phyloP scores from a whole-genome alignment of 2,113 vertebrate species.

The Chionis minor region DNA sequence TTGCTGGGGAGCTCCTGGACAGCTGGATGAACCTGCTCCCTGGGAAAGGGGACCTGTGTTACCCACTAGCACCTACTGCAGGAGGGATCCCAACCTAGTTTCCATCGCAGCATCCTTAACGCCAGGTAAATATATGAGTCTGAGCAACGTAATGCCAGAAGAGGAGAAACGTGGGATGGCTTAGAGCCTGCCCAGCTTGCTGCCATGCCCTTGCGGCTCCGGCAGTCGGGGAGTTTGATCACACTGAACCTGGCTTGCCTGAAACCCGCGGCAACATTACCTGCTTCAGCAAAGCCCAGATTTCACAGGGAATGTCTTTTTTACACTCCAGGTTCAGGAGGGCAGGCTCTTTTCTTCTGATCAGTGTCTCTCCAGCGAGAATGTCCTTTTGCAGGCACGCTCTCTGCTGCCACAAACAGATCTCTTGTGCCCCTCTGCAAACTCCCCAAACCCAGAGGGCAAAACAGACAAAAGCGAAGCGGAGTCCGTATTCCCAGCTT shows the following conservation, averaged over 20 bases:
- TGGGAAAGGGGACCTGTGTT: neutral
- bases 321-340: neutral
- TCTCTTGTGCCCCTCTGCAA: neutral
- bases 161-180: neutral
- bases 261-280: neutral
- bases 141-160: rapidly evolving
- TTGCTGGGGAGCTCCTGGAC: neutral
- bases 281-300: neutral
- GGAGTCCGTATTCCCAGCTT: neutral
- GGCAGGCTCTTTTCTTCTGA: neutral
- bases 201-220: neutral
- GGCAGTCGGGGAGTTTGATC: neutral
- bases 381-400: neutral
- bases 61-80: too few relatives aligned
- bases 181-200: neutral
- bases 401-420: neutral
- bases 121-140: rapidly evolving
- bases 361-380: neutral
- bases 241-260: neutral
- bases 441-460: neutral
- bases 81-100: neutral
- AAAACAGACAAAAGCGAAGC: neutral
- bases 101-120: neutral
- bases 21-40: neutral
- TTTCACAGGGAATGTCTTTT: neutral